Evolutionary conservation across 2,113 vertebrate species (phyloP).

Genomic region (Dromaius novaehollandiae): DNA sequence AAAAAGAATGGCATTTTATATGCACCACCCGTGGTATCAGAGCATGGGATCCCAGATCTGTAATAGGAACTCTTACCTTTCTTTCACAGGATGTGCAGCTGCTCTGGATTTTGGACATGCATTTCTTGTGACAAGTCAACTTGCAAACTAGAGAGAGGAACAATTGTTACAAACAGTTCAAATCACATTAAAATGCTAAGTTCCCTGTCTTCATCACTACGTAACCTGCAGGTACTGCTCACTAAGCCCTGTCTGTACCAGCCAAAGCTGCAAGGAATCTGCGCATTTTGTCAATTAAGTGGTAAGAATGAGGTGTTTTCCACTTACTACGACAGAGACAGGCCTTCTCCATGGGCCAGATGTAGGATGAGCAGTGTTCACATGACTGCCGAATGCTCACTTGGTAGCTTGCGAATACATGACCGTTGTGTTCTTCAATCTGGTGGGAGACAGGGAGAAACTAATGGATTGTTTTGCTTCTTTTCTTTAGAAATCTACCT

Average conservation of each 20-base stretch:
- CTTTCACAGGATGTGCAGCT: constrained; percentile 84
- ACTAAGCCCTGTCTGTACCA: neutral
- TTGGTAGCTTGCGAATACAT: constrained; percentile 90
- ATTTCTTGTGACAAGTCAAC: constrained; percentile 97
- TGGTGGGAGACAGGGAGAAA: constrained; percentile 25
- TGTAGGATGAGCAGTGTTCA: constrained; percentile 92
- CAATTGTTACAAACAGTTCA: neutral
- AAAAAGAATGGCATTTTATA: neutral
- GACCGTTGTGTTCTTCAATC: constrained; percentile 89
- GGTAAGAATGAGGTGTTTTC: neutral
- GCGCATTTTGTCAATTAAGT: rapidly evolving
- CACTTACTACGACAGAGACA: constrained; percentile 93
- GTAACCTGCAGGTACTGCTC: rapidly evolving
- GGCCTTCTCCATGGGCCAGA: constrained; percentile 98
- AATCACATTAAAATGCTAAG: neutral
- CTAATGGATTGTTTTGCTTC: neutral
- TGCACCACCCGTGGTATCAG: rapidly evolving
- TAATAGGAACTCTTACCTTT: constrained; percentile 77
- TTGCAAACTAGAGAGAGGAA: constrained; percentile 85
- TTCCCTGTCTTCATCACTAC: neutral
- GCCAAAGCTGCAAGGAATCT: neutral
- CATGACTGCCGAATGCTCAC: constrained; percentile 96
- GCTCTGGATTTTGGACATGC: constrained; percentile 86
- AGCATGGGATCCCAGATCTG: neutral
- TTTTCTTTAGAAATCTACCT: neutral